A percentile compares a stretch with the other conserved stretches of the same genome.
Evolutionary conservation across 2,888 invertebrate genomes (phyloP).

Genomic region (Acleris sparsana): DNA sequence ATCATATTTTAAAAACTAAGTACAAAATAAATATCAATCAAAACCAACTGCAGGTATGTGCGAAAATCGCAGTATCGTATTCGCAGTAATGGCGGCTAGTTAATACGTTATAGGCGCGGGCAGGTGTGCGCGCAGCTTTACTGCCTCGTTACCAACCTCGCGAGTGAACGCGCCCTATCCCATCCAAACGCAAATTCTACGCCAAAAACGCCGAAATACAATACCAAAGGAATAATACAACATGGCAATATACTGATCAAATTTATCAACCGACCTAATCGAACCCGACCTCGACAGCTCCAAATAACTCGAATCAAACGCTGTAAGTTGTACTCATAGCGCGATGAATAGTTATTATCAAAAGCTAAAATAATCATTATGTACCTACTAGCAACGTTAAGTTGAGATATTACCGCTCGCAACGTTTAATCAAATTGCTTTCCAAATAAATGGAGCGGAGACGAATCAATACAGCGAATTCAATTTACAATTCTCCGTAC

Average conservation of each 20-base stretch:
- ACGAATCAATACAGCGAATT: conserved; percentile 78
- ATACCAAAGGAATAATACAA: conserved; percentile 13
- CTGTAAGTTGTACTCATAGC: background rate
- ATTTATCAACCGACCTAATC: background rate
- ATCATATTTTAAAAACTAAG: too few species aligned
- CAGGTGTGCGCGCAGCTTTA: conserved; percentile 74
- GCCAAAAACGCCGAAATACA: conserved; percentile 27
- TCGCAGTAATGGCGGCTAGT: conserved; percentile 64
- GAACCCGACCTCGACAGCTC: background rate
- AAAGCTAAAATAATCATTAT: conserved; percentile 44
- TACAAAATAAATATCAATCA: conserved; percentile 36
- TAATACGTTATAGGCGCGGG: conserved; percentile 73
- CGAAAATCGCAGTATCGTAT: conserved; percentile 65
- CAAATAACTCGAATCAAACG: background rate
- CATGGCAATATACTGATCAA: background rate
- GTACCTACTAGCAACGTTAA: conserved; percentile 60
- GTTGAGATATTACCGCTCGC: conserved; percentile 62
- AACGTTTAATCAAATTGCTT: conserved; percentile 74
- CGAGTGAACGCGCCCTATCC: conserved; percentile 13
- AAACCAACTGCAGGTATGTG: conserved; percentile 54
- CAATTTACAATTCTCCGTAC: conserved; percentile 80
- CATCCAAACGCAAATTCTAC: conserved; percentile 35
- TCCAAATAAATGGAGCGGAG: conserved; percentile 74
- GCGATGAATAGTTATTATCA: background rate
- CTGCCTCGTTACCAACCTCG: conserved; percentile 60